A percentile compares a stretch with the other conserved stretches of the same genome.
phyloP scores from a whole-genome alignment of 2,797 vertebrate genomes.

The Craterocephalus amniculus region DNA sequence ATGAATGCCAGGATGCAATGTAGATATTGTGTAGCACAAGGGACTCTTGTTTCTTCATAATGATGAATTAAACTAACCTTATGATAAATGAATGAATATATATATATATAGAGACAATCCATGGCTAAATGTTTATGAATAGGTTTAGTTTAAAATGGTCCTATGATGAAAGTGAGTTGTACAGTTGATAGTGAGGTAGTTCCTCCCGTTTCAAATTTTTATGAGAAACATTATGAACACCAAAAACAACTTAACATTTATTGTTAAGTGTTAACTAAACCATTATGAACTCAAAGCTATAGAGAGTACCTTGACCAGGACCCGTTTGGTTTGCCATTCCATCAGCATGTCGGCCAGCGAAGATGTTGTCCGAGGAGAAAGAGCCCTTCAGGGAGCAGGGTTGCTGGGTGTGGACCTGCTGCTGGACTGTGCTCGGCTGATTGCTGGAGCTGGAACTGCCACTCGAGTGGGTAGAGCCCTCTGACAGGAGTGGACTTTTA shows the following conservation, averaged over 20 bases:
- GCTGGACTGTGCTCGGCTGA: slow-evolving; percentile 70
- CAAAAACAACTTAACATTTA: not conserved
- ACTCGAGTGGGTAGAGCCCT: slow-evolving; percentile 76
- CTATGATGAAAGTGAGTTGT: not conserved
- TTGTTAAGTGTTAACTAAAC: no score
- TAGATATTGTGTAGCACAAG: not conserved
- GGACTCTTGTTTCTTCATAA: not conserved
- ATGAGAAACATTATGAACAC: not conserved
- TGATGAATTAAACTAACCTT: not conserved
- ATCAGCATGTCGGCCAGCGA: slow-evolving; percentile 87
- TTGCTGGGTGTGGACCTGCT: slow-evolving; percentile 95
- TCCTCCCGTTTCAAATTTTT: slow-evolving; percentile 11
- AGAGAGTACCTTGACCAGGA: slow-evolving; percentile 90
- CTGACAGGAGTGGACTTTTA: slow-evolving; percentile 83
- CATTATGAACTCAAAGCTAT: slow-evolving; percentile 7
- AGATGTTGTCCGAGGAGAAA: slow-evolving; percentile 96
- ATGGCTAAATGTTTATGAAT: not conserved
- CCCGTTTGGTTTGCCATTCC: slow-evolving; percentile 79
- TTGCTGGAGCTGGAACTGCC: slow-evolving; percentile 74
- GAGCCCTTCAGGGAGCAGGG: slow-evolving; percentile 97
- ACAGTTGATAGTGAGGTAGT: slow-evolving; percentile 4
- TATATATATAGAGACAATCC: not conserved
- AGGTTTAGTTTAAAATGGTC: slow-evolving; percentile 2
- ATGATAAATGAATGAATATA: not conserved
- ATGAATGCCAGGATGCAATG: not conserved